Percentiles rank a stretch among this genome's conserved stretches.
These are phyloP conservation scores for Lerema accius DNA, from an alignment of 1,140 invertebrate genomes.

Conservation along the genomic window DNA sequence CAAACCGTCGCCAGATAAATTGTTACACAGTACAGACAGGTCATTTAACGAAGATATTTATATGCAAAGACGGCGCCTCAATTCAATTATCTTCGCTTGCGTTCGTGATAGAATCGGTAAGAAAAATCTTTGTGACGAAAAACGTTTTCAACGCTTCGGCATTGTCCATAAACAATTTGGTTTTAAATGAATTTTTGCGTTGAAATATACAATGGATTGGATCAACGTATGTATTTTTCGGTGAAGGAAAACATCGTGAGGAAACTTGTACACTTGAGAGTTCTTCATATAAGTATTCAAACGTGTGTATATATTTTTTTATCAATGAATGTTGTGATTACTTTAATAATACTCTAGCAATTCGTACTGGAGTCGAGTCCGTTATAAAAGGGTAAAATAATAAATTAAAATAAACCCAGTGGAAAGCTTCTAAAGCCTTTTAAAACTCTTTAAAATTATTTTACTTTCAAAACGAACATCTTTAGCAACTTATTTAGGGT, in stretches of 20 bases:
- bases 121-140: conserved; percentile 37
- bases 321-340: too few species aligned
- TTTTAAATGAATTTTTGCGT: background rate
- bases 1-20: conserved; percentile 32
- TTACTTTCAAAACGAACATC: background rate
- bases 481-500: background rate
- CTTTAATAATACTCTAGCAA: too few species aligned
- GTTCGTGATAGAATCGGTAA: conserved; percentile 37
- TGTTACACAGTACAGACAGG: conserved; percentile 37
- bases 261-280: too few species aligned
- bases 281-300: too few species aligned
- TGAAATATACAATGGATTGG: background rate
- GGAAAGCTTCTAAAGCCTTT: background rate
- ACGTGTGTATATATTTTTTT: too few species aligned
- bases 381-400: too few species aligned
- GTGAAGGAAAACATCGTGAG: too few species aligned
- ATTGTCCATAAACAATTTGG: background rate
- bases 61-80: conserved; percentile 40
- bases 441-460: background rate
- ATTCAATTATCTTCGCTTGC: conserved; percentile 38
- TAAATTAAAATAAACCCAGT: too few species aligned
- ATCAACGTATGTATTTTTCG: too few species aligned
- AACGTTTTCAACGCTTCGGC: conserved; percentile 18
- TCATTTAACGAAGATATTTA: conserved; percentile 42
- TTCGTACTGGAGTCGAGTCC: too few species aligned